Conservation (phyloP, 2,797 vertebrate genomes). For the Calcarius lapponicus region DNA sequence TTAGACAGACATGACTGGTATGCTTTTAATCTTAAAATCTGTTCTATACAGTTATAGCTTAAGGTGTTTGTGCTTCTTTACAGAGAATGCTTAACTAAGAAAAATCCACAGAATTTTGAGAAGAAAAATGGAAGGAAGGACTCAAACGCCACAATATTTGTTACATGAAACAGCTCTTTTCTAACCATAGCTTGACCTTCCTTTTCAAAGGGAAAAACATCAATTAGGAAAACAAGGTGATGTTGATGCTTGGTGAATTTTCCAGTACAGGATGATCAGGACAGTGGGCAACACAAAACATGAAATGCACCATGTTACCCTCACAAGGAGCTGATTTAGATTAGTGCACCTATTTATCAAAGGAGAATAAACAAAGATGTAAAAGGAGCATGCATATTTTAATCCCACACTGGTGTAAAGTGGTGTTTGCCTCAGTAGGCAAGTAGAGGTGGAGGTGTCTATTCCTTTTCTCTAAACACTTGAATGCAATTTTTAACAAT, state of each 20-base stretch:
- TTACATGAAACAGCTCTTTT: neutral
- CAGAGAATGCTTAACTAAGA: neutral
- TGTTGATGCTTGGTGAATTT: neutral
- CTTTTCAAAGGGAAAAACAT: neutral
- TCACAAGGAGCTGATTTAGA: neutral
- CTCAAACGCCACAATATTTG: neutral
- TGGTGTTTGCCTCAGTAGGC: neutral
- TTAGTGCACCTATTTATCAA: neutral
- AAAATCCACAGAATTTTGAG: neutral
- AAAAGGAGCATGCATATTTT: neutral
- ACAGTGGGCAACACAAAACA: neutral
- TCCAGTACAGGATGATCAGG: neutral
- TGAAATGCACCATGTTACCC: neutral
- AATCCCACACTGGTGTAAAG: neutral
- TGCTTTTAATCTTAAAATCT: neutral
- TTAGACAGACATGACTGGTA: neutral
- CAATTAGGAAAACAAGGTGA: neutral
- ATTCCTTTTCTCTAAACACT: neutral
- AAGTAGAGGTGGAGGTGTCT: rapidly evolving
- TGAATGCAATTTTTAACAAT: neutral
- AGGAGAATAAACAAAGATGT: neutral
- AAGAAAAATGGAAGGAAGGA: neutral
- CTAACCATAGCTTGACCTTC: neutral
- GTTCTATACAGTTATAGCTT: neutral
- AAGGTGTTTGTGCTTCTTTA: neutral